These are phyloP conservation scores for Calidris pygmaea DNA, from an alignment of 2,113 vertebrate species.

Conservation along the genomic window DNA sequence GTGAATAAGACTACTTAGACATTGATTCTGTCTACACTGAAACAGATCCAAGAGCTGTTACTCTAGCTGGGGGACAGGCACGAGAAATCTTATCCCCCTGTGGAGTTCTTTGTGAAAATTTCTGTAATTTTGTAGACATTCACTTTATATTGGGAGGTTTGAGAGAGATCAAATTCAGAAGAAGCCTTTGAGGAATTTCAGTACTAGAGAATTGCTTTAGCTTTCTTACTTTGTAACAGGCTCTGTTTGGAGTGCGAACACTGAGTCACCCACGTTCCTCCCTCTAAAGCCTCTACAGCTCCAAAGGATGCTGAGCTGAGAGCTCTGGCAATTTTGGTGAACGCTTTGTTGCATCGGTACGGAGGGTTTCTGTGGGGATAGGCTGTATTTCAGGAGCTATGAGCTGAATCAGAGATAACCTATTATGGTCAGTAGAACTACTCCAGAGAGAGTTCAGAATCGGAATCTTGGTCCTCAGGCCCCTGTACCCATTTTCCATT, in stretches of 20 bases:
- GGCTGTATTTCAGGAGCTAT: background rate
- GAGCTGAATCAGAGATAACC: background rate
- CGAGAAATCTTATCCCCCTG: fast-evolving
- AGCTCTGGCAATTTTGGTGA: background rate
- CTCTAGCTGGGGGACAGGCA: background rate
- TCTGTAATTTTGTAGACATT: background rate
- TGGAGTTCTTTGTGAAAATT: background rate
- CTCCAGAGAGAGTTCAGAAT: background rate
- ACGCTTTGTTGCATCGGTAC: background rate
- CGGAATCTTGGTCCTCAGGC: background rate
- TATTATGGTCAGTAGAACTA: background rate
- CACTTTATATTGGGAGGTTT: background rate
- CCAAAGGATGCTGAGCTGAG: background rate
- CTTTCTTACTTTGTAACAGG: background rate
- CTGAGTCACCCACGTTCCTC: background rate
- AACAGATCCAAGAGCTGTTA: conserved; percentile 13
- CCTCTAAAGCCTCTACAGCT: background rate
- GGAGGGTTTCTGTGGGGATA: background rate
- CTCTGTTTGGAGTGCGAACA: background rate
- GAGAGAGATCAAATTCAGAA: background rate
- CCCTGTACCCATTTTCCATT: background rate
- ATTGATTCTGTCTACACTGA: background rate
- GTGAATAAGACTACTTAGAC: background rate
- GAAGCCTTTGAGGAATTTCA: background rate
- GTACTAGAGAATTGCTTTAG: background rate